phyloP scores from a whole-genome alignment of 2,113 vertebrate species.

The Elanus axillaris region DNA sequence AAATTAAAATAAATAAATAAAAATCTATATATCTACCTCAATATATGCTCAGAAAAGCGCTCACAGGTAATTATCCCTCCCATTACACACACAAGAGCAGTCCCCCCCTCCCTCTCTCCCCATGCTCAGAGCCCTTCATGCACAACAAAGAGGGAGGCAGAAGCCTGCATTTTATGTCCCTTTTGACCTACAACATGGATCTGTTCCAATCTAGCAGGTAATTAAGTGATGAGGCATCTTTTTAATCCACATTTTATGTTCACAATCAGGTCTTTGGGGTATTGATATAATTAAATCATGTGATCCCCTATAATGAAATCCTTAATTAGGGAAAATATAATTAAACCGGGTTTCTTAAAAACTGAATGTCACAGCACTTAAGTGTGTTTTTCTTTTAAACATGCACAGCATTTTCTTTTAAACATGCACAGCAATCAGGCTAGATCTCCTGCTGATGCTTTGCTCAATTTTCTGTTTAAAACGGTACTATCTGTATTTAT shows the following conservation, averaged over 20 bases:
- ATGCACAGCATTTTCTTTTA: slow-evolving; percentile 20
- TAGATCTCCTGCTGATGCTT: slow-evolving; percentile 7
- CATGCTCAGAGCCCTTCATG: background rate
- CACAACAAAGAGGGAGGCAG: slow-evolving; percentile 56
- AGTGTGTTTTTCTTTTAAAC: slow-evolving; percentile 44
- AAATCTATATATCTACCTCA: background rate
- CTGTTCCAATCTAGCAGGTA: slow-evolving; percentile 69
- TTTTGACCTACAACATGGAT: slow-evolving; percentile 68
- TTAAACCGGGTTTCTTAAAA: slow-evolving; percentile 62
- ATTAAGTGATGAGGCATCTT: slow-evolving; percentile 68
- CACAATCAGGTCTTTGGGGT: slow-evolving; percentile 66
- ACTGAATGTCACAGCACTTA: slow-evolving; percentile 16
- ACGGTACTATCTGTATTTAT: background rate
- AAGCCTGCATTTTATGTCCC: slow-evolving; percentile 61
- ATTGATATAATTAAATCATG: slow-evolving; percentile 72
- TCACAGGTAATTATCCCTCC: slow-evolving; percentile 26
- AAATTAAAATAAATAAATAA: background rate
- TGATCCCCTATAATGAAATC: slow-evolving; percentile 65
- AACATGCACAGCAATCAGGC: background rate
- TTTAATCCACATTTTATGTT: slow-evolving; percentile 69
- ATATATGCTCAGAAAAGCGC: background rate
- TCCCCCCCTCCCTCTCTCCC: background rate
- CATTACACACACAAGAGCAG: background rate
- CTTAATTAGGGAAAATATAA: slow-evolving; percentile 71
- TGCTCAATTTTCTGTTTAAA: slow-evolving; percentile 20